phyloP scores from a whole-genome alignment of 1,140 invertebrate genomes.

The Ceratosolen solmsi region DNA sequence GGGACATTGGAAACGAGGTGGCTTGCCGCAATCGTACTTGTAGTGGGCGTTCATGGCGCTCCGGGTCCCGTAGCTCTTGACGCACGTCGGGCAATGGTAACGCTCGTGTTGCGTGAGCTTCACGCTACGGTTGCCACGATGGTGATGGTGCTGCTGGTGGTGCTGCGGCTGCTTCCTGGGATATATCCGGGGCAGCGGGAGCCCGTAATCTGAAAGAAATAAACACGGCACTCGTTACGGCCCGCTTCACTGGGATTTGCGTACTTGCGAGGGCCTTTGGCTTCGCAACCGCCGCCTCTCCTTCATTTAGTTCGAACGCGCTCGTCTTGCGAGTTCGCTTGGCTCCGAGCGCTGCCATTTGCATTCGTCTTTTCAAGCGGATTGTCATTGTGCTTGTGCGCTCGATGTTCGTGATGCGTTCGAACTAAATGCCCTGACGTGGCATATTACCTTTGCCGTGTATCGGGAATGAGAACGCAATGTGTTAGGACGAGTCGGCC shows the following conservation, averaged over 20 bases:
- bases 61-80: conserved; percentile 76
- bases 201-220: conserved; percentile 56
- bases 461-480: too few relatives aligned
- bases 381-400: too few relatives aligned
- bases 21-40: conserved; percentile 73
- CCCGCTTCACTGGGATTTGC: neutral
- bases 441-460: too few relatives aligned
- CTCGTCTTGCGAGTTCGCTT: too few relatives aligned
- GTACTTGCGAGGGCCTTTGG: too few relatives aligned
- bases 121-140: neutral
- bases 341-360: too few relatives aligned
- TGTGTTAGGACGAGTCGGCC: too few relatives aligned
- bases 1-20: conserved; percentile 70
- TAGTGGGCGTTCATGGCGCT: conserved; percentile 76
- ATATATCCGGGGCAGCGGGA: conserved; percentile 52
- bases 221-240: neutral
- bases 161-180: conserved; percentile 7
- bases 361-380: too few relatives aligned
- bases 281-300: too few relatives aligned
- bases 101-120: conserved; percentile 42
- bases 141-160: neutral
- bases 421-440: too few relatives aligned
- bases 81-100: conserved; percentile 74
- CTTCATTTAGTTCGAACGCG: too few relatives aligned
- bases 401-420: too few relatives aligned